Base-by-base conservation (phyloP, 2,888 invertebrate species). In the Caprella mutica region DNA sequence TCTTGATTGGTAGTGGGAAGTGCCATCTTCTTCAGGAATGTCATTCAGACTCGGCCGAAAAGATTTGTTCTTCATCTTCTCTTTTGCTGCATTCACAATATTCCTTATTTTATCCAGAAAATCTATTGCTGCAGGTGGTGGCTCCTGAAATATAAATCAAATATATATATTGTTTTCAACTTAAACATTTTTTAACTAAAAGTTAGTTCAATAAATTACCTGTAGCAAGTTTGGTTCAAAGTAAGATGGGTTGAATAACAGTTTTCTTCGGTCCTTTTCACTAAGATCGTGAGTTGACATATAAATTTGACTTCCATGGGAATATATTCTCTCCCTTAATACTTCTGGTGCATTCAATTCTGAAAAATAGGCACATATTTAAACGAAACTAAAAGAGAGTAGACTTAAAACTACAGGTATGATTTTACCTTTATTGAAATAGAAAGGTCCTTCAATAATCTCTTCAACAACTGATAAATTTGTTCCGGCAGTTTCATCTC, bases 171-270 rank as follows among this genome's bases (percentile, higher is more conserved):
- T 21, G 14, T 4, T 26, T 9, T 1, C 8, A 23, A 40, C 17
- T 40, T 40, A 6, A n/a, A 40, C 21, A 23, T n/a, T 23, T 3
- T 9, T n/a, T 5, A 19, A 9, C 6, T 3, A 8, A 40, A 1
- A 9, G 17, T 40, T 8, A 40, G 17, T 1, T 14, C 21, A 23
- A 8, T 26, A 3, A n/a, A 79, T 78, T 76, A 88, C 88, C 76
- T 84, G 77, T 71, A 92, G 77, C 46, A 89, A 72, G 67, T 90
- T 86, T 26, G 86, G 85, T 71, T 92, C 91, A 69, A 92, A 90
- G 71, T 90, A 92, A 6, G 90, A 89, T 0, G 89, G 89, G 72
- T 89, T 90, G 69, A 90, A 90, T 70, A 88, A 90, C 2, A 90
- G 76, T 14, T 59, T 50, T 30, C 44, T 64, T 42, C 48, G 48